Base-by-base conservation (phyloP, 2,113 vertebrate species). In the Ceyx cyanopectus region DNA sequence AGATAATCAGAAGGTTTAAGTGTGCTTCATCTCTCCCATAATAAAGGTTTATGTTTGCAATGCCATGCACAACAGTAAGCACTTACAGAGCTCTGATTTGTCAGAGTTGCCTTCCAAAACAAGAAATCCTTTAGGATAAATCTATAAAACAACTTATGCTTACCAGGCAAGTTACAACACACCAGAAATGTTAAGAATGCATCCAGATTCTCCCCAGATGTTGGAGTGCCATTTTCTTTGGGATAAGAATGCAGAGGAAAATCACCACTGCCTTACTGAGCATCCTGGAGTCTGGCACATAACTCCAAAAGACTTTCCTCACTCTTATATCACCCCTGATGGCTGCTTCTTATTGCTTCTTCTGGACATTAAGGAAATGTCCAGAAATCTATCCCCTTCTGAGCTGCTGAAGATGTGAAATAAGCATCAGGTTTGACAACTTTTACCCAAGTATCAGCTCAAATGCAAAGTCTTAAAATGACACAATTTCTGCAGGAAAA, bases 1-100 rank as follows among this genome's bases (percentile, higher is more conserved):
- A 27, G 53, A 74, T 95, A 93, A 89, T 92, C 72, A 93, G 63
- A 89, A 92, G 60, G 21, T 85, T 67, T 85, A 82, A 89, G 12
- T 12, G 45, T 70, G 75, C 56, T 85, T 96, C 62, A 63, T 85
- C 81, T 91, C 74, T 45, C 51, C 80, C 61, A 23, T 77, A 87
- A 91, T 70, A 20, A 81, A 67, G 19, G 45, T 61, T 77, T 80
- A 43, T 56, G 56, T 80, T 91, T 93, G 87, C 18, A 51, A 8
- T 87, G 62, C 46, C 40, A 21, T 48, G 66, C 67, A 60, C 58
- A 78, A 65, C 46, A 60, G 50, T 20, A 60, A 17, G 12, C 26
- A 5, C 53, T 87, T 41, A 13, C 45, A 54, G 67, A 66, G 60
- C 73, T 69, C 69, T 85, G 78, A 70, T 85, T 68, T 93, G 22